Base-by-base conservation (phyloP, 2,888 invertebrate genomes). In the Arctia plantaginis region DNA sequence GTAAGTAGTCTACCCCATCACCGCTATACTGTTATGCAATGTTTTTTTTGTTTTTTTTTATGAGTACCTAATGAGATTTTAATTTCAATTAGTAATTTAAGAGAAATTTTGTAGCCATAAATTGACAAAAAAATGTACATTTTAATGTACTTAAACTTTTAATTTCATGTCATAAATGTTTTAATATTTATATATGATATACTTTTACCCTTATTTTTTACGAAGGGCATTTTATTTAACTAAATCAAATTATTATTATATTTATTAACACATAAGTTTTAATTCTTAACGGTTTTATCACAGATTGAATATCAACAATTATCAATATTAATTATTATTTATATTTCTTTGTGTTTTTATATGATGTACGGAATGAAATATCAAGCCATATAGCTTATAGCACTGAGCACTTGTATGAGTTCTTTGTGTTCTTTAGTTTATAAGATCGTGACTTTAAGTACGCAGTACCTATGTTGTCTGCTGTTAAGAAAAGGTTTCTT, bases 401-500 rank as follows among this genome's bases (percentile, higher is more conserved):
- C 62, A 62, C 20, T 27, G 18, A 12, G 44, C 44, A 47, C 30
- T 44, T 67, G 44, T 30, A 67, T 6, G 44, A 67, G 30, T 67
- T 67, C 27, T 27, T 30, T 41, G 41, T 66, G 18, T 66, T 66
- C 27, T 41, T 66, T 66, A 66, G 41, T 20, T 8, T 66, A 66
- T 66, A 66, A 44, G 10, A 30, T 66, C 30, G 27, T 67, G 6
- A 44, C 27, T 62, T 15, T 27, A 55, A n/a, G 59, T 59, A 59
- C 59, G 4, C 4, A 59, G n/a, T 59, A 66, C 41, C 27, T 44
- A 41, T 4, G 18, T 66, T 41, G 10, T 27, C 27, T 41, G n/a
- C 44, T n/a, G n/a, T 39, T 44, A 30, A 20, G 27, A 59, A 59
- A 30, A 18, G 30, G 30, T 30, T 62, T 62, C 30, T 7, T 30